Conservation (phyloP, 2,797 vertebrate genomes). For the Serranus cabrilla region DNA sequence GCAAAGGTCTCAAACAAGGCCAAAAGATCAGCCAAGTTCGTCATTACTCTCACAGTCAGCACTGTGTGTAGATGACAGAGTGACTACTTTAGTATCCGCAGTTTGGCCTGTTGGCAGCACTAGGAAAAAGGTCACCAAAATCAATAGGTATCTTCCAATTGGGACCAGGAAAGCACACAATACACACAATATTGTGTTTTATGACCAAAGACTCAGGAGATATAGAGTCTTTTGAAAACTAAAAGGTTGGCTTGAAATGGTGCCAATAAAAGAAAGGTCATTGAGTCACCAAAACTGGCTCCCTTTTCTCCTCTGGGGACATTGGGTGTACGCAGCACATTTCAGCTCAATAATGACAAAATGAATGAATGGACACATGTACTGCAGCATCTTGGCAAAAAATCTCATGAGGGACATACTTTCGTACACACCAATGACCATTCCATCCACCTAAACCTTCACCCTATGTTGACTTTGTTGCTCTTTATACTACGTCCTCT, state of each 20-base stretch:
- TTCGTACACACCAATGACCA: background rate
- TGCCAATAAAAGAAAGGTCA: slow-evolving; percentile 25
- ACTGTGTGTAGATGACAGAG: background rate
- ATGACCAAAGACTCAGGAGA: slow-evolving; percentile 38
- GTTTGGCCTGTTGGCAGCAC: background rate
- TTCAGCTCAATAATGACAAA: background rate
- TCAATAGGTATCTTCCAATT: slow-evolving; percentile 37
- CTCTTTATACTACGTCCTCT: background rate
- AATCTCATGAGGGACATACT: background rate
- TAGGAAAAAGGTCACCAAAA: slow-evolving; percentile 21
- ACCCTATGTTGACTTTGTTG: no score
- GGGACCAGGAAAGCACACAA: slow-evolving; percentile 24
- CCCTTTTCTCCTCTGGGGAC: background rate
- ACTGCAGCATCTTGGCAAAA: background rate
- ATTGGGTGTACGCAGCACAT: background rate
- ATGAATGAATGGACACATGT: background rate
- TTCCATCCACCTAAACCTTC: no score
- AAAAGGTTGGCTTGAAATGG: slow-evolving; percentile 32
- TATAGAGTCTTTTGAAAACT: slow-evolving; percentile 26
- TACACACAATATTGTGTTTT: slow-evolving; percentile 31
- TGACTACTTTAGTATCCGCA: background rate
- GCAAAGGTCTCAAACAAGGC: background rate
- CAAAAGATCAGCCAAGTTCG: background rate
- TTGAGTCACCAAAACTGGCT: background rate
- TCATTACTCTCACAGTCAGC: background rate